A percentile compares a stretch with the other conserved stretches of the same genome.
These are phyloP conservation scores for Knipowitschia caucasica DNA, from an alignment of 2,797 vertebrate genomes.

Conservation along the genomic window DNA sequence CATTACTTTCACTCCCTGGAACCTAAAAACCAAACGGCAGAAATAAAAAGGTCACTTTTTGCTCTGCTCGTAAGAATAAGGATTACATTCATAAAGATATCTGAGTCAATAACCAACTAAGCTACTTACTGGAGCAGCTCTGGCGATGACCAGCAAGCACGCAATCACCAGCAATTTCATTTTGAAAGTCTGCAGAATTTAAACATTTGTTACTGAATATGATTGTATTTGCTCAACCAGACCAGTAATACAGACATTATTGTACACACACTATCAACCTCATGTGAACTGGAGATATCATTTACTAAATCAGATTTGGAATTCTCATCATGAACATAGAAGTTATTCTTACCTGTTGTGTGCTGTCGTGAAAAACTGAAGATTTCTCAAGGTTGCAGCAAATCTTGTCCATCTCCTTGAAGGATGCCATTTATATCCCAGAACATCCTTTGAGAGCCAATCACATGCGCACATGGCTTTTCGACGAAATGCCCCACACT, in stretches of 20 bases:
- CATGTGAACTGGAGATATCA: not conserved
- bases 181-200: constrained; percentile 18
- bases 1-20: constrained; percentile 59
- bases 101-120: constrained; percentile 1
- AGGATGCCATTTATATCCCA: constrained; percentile 60
- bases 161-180: constrained; percentile 61
- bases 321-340: not conserved
- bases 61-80: not conserved
- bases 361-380: constrained; percentile 16
- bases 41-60: constrained; percentile 5
- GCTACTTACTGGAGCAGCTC: constrained; percentile 70
- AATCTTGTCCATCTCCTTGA: constrained; percentile 36
- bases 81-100: constrained; percentile 17
- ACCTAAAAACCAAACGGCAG: constrained; percentile 46
- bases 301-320: not conserved
- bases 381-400: constrained; percentile 20
- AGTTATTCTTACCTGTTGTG: constrained; percentile 48
- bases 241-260: not conserved
- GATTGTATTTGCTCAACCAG: not conserved
- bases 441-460: constrained; percentile 59
- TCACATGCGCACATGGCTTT: constrained; percentile 52
- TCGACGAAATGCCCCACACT: constrained; percentile 57
- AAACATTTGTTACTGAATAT: not conserved
- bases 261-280: not conserved
- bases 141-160: constrained; percentile 53